Conservation (phyloP, 2,113 vertebrate genomes). For the Brienomyrus brachyistius region DNA sequence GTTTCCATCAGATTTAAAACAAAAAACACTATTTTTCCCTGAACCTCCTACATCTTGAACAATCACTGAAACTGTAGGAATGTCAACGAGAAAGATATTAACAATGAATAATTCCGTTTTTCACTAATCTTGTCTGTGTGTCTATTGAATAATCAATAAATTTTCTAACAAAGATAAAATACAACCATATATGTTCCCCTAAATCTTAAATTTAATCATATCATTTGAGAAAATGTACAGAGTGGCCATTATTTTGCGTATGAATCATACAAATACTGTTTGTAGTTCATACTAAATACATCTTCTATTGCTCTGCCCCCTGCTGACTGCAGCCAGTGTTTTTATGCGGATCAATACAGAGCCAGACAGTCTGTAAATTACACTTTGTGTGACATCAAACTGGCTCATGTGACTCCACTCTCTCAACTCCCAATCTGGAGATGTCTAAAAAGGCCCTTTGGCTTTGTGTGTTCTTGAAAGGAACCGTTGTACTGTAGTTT, state of each 20-base stretch:
- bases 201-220: neutral
- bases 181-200: neutral
- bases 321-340: neutral
- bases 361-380: neutral
- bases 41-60: too few species aligned
- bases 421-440: neutral
- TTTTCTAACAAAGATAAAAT: neutral
- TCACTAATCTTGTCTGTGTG: neutral
- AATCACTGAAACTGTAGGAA: neutral
- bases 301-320: neutral
- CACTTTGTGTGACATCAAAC: neutral
- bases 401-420: neutral
- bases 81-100: neutral
- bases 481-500: neutral
- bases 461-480: neutral
- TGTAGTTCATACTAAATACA: neutral
- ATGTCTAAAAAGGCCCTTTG: neutral
- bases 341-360: neutral
- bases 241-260: neutral
- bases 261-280: neutral
- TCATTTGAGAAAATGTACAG: neutral
- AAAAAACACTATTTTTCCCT: too few species aligned
- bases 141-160: neutral
- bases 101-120: neutral
- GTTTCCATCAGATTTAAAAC: too few species aligned